Evolutionary conservation across 2,797 vertebrate genomes (phyloP).

Genomic region (Myotis vivesi): DNA sequence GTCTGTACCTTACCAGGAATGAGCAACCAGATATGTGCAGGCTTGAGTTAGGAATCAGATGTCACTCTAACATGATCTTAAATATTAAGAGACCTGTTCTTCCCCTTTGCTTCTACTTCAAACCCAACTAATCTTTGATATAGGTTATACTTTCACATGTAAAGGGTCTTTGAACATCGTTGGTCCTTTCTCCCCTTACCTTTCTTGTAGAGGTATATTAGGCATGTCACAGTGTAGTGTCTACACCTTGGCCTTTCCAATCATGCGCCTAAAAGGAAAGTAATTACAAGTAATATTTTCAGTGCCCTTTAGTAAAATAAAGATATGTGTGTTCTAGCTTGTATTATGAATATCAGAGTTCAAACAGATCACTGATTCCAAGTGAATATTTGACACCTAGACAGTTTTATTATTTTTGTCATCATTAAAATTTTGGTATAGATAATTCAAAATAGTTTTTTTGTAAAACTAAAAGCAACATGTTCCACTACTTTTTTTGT

Average conservation of each 20-base stretch:
- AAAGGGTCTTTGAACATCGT: constrained; percentile 15
- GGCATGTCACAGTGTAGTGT: background rate
- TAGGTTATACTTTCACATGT: constrained; percentile 4
- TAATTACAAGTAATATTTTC: constrained; percentile 1
- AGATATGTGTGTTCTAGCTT: background rate
- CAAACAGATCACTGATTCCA: background rate
- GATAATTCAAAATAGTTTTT: background rate
- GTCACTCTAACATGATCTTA: background rate
- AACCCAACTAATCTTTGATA: background rate
- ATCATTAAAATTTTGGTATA: constrained; percentile 6
- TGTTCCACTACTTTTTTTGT: background rate
- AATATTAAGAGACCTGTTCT: background rate
- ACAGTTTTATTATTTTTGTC: background rate
- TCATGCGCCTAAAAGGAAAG: background rate
- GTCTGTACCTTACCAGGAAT: constrained; percentile 10
- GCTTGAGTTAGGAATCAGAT: constrained; percentile 34
- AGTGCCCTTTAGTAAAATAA: constrained; percentile 18
- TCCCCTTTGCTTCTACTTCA: background rate
- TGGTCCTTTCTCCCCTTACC: background rate
- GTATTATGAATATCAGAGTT: background rate
- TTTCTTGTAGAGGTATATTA: background rate
- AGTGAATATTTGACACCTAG: background rate
- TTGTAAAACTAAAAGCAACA: background rate
- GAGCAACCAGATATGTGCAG: constrained; percentile 6
- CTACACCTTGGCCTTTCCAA: background rate